Evolutionary conservation across 2,888 invertebrate species (phyloP), one percentile per base, ranked within the genome.

Genomic region (Euproctis similis): DNA sequence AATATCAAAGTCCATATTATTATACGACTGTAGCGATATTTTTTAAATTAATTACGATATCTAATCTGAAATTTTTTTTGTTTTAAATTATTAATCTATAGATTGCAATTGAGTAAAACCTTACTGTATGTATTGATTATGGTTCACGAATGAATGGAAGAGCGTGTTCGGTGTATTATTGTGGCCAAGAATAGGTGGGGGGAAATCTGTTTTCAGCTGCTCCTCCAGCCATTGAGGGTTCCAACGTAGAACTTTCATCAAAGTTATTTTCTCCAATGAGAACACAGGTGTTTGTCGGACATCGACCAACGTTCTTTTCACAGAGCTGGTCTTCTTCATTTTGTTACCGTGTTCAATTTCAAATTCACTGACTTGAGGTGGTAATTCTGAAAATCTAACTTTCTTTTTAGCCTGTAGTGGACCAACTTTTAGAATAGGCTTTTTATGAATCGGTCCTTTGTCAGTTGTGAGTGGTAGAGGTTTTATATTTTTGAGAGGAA

Each of bases 191-290:
- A 88, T 85, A 4, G 88, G 86, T 1, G 89, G 89, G 26, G 87
- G 86, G 1, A 80, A 73, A 30, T 74, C 72, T 7, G 69, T 61
- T 24, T 61, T 61, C 11, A 69, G 57, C 53, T 89, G 87, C 43
- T 88, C 87, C 31, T 85, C 65, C 2, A 92, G 56, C 92, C 91
- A 92, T 12, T 84, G 74, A 5, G 90, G 88, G 49, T 88, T 88
- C 92, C 92, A 92, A 10, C 71, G 48, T 3, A 91, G 72, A 39
- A 92, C 86, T 38, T 85, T 81, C 38, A 84, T 68, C 12, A 89
- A 61, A 7, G 88, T 86, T 22, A 85, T 68, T 38, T 86, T 82
- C 42, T 75, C 59, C 23, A 67, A 46, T 13, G 81, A 77, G 45
- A 68, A 73, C 8, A 64, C 43, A 12, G 76, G 73, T 41, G 53